phyloP scores from a whole-genome alignment of 2,888 invertebrate species.

The Rapana venosa region DNA sequence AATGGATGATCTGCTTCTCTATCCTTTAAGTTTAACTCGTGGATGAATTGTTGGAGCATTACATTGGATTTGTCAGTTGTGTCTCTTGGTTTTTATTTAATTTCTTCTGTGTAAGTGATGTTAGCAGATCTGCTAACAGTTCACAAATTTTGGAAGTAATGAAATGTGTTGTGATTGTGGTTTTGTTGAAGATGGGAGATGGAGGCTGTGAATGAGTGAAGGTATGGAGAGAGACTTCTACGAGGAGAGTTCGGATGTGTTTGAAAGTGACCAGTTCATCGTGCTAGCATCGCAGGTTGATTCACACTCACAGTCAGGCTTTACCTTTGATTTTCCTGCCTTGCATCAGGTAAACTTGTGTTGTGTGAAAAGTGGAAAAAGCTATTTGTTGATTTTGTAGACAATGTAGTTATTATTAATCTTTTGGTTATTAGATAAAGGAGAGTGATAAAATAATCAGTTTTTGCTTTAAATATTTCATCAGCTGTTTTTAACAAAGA shows the following conservation, averaged over 20 bases:
- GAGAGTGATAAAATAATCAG: no score
- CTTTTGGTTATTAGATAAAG: no score
- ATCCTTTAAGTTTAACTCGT: no score
- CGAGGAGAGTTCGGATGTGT: neutral
- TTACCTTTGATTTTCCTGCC: neutral
- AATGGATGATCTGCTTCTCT: no score
- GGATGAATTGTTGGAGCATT: no score
- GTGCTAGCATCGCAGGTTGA: conserved; percentile 17
- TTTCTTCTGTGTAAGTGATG: neutral
- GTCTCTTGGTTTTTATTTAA: neutral
- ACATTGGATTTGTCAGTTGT: no score
- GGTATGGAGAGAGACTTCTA: conserved; percentile 27
- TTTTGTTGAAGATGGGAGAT: neutral
- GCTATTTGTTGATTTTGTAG: no score
- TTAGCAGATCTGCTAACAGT: neutral
- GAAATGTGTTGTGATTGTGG: neutral
- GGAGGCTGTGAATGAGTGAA: neutral
- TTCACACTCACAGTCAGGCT: neutral
- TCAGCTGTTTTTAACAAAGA: no score
- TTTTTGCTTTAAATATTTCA: no score
- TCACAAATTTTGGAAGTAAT: neutral
- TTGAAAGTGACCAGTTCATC: neutral
- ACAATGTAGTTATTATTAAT: no score
- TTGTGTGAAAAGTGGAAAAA: no score
- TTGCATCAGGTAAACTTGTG: conserved; percentile 10